Base-by-base conservation (phyloP, 2,113 vertebrate genomes). In the Brachirus orientalis region DNA sequence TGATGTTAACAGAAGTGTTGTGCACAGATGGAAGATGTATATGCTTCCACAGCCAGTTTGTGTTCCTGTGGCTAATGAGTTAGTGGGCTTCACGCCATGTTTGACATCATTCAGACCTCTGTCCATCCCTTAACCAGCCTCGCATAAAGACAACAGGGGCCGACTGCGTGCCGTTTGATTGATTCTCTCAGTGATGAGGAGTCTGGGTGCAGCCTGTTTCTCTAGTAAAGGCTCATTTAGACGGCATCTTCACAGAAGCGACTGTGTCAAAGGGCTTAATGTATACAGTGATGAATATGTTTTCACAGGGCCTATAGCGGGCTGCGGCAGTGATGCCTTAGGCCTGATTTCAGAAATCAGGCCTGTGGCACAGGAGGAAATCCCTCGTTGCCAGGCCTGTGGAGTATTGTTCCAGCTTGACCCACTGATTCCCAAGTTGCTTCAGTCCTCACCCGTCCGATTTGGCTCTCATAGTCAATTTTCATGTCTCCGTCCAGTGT, bases 351-450 rank as follows among this genome's bases (percentile, higher is more conserved):
- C 69, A 48, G 51, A 60, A 47, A 58, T 51, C 47, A 17, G 37
- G 59, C 59, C 69, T 69, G 53, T 6, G 19, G 60, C 41, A 18
- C 73, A 35, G 63, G 61, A 76, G 75, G 72, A 65, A 62, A 69
- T 74, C 66, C 70, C 79, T 77, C 0, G 12, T 63, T 76, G 77
- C 75, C 61, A 57, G 71, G 47, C 43, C 37, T 35, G 4, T 11
- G 11, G 58, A 62, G 46, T 88, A 79, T 85, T 86, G 59, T 83
- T 88, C 66, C 78, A 87, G 59, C 62, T 65, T 83, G 77, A 88
- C 73, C 80, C n/a, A n/a, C 57, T 11, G 12, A 63, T 18, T 84
- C 71, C 84, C 76, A 62, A 63, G 60, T 33, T 75, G 58, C 66
- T 43, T 58, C 55, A 22, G 19, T 60, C 84, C 43, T 63, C 69